Evolutionary conservation across 92 coral and sea anemone species (phyloP).

Genomic region (Hydrozoanthus gracilis): DNA sequence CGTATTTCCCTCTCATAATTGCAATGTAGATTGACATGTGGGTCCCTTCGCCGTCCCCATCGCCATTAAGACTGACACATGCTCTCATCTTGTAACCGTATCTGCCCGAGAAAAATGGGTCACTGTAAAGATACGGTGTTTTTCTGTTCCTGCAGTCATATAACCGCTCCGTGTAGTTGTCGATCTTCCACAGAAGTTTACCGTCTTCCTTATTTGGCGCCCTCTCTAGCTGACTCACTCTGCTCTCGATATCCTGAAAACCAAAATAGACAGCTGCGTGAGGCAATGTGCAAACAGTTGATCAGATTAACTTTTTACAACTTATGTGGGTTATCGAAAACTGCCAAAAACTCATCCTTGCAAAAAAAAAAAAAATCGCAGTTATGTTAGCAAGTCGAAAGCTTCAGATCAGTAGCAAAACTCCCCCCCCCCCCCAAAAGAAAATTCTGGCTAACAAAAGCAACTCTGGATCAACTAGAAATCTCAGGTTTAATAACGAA

Average conservation of each 20-base stretch:
- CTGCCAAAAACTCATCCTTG: too few relatives aligned
- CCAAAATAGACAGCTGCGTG: not conserved
- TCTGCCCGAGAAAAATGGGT: slow-evolving; percentile 42
- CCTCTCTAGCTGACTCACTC: slow-evolving; percentile 30
- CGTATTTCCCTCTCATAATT: slow-evolving; percentile 38
- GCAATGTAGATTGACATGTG: slow-evolving; percentile 29
- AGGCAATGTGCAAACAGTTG: not conserved
- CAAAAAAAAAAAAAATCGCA: too few relatives aligned
- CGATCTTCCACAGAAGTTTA: slow-evolving; percentile 39
- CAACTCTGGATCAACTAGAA: too few relatives aligned
- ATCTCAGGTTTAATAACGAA: too few relatives aligned
- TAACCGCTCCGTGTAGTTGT: slow-evolving; percentile 15
- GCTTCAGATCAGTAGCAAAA: too few relatives aligned
- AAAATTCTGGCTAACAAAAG: too few relatives aligned
- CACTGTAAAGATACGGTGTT: slow-evolving; percentile 24
- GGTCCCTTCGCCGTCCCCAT: slow-evolving; percentile 29
- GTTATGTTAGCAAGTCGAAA: too few relatives aligned
- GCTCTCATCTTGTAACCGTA: slow-evolving; percentile 41
- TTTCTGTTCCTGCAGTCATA: not conserved
- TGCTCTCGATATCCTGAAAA: slow-evolving; percentile 20
- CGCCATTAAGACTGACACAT: slow-evolving; percentile 26
- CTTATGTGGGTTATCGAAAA: not conserved
- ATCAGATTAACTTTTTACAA: too few relatives aligned
- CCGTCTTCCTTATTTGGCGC: slow-evolving; percentile 46
- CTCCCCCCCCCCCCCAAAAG: too few relatives aligned